Percentiles rank a stretch among this genome's conserved stretches.
Evolutionary conservation across 2,113 vertebrate genomes (phyloP).

Genomic region (Gallinago paraguaiae): DNA sequence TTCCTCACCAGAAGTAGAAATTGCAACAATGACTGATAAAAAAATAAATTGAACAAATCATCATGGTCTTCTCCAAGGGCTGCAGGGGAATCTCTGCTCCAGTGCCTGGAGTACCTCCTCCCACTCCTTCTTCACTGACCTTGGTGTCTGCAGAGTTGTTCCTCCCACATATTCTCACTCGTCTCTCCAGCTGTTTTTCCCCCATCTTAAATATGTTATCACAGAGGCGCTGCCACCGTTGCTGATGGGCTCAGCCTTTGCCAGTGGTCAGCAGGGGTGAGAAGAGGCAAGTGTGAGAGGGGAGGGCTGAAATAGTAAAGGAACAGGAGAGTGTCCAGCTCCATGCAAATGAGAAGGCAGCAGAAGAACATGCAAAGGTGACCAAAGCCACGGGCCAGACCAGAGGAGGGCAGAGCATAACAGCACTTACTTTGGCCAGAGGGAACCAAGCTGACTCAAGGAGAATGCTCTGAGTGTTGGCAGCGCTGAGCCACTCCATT

Average conservation of each 20-base stretch:
- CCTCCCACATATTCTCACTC: neutral
- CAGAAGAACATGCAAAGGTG: neutral
- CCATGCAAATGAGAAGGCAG: neutral
- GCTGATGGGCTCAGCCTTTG: neutral
- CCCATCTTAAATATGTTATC: neutral
- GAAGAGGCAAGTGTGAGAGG: neutral
- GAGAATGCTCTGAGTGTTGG: neutral
- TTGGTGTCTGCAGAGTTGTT: neutral
- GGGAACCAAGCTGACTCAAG: neutral
- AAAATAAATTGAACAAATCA: neutral
- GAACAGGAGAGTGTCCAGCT: neutral
- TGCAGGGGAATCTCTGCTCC: neutral
- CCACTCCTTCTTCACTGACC: neutral
- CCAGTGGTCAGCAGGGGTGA: neutral
- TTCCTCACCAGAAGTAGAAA: neutral
- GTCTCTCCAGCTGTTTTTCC: neutral
- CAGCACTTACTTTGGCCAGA: neutral
- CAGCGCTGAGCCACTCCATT: neutral
- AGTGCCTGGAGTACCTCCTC: fast-evolving
- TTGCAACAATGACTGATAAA: neutral
- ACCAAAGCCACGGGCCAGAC: neutral
- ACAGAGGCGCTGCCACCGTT: fast-evolving
- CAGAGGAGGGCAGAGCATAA: neutral
- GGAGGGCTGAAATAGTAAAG: neutral
- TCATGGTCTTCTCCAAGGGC: neutral